Percentiles rank a stretch among this genome's conserved stretches.
These are phyloP conservation scores for Mimumesa dahlbomi DNA, from an alignment of 2,888 invertebrate species.

Conservation along the genomic window DNA sequence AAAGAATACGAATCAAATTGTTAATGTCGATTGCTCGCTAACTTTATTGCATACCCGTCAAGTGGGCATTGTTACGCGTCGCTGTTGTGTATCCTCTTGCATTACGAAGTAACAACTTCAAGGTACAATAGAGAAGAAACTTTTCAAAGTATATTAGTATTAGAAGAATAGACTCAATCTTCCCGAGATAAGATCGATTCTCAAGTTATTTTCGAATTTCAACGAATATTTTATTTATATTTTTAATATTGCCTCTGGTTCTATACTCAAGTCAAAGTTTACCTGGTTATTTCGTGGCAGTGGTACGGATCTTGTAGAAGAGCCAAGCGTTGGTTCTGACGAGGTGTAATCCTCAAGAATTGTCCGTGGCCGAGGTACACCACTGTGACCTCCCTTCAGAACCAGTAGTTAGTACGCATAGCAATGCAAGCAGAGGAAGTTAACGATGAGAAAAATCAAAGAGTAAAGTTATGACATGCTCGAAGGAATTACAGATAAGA, in stretches of 20 bases:
- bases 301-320: conserved; percentile 77
- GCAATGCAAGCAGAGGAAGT: conserved; percentile 77
- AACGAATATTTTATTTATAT: not conserved
- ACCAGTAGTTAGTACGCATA: conserved; percentile 80
- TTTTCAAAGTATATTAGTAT: too few relatives aligned
- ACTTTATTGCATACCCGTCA: conserved; percentile 41
- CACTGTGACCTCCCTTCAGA: conserved; percentile 80
- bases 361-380: conserved; percentile 78
- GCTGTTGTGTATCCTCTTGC: conserved; percentile 25
- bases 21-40: conserved; percentile 10
- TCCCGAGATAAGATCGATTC: too few relatives aligned
- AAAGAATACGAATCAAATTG: conserved; percentile 16
- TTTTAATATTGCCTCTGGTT: conserved; percentile 17
- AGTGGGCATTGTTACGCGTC: conserved; percentile 40
- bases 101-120: too few relatives aligned
- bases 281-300: conserved; percentile 78
- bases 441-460: conserved; percentile 71
- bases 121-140: too few relatives aligned
- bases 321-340: conserved; percentile 76
- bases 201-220: too few relatives aligned
- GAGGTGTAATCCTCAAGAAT: conserved; percentile 79
- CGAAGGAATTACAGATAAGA: conserved; percentile 32
- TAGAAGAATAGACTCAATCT: too few relatives aligned
- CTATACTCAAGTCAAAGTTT: conserved; percentile 67
- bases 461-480: conserved; percentile 62